Evolutionary conservation across 2,888 invertebrate species (phyloP), one percentile per base, ranked within the genome.

Genomic region (Hyposoter dolosus): DNA sequence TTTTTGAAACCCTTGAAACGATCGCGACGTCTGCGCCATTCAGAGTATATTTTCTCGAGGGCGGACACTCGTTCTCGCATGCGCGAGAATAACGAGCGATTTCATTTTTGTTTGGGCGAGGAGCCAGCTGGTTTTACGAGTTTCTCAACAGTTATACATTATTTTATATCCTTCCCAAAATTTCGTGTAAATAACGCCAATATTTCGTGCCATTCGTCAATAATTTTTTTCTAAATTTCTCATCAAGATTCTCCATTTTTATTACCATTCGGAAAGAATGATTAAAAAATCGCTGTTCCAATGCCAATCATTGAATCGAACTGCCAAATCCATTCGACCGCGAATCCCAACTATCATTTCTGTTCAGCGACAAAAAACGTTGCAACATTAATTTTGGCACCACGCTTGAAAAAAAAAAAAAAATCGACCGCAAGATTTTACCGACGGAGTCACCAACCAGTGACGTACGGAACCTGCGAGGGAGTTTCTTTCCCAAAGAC

Each of bases 71-170:
- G 66, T 77, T 43, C n/a, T 84, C 93, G 93, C 90, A 88, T 92
- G 93, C 93, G 93, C 91, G 90, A 89, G 89, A 93, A 93, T 93
- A 93, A 93, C 93, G 93, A 93, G 88, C 93, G 93, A 91, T 91
- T 92, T 92, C 91, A 87, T 90, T 91, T 82, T 89, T 85, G 53
- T 86, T 84, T 78, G 78, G 74, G 82, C 56, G 84, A 35, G 35
- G 60, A 66, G 80, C 78, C 79, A 81, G 84, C 78, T 84, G 82
- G 60, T 65, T 63, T 65, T 28, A n/a, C 45, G 56, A 56, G 68
- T 75, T 75, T 69, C 81, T n/a, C 60, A 72, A 76, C 60, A 84
- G 53, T 72, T 35, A 19, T 35, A 35, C 5, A 19, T 32, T 12
- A 32, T 5, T 56, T 23, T 15, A 35, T 50, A 28, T 72, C n/a